Conservation (phyloP, 2,888 invertebrate species). For the Andrena camellia region DNA sequence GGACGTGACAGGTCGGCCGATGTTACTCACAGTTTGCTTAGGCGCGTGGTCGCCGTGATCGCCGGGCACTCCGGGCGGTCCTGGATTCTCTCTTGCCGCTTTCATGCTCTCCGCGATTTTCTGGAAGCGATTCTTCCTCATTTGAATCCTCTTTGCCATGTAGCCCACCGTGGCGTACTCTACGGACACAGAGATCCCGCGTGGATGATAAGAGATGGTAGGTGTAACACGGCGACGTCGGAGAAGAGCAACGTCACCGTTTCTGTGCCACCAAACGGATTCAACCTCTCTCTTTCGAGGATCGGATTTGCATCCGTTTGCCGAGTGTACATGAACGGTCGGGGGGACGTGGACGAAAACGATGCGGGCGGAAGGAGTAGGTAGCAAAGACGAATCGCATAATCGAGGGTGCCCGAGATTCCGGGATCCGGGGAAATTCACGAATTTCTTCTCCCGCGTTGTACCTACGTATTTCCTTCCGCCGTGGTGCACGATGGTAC, state of each 20-base stretch:
- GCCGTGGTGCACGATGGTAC: constrained; percentile 77
- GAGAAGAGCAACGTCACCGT: constrained; percentile 11
- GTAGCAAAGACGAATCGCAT: not conserved
- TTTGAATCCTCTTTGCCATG: constrained; percentile 98
- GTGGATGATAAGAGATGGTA: constrained; percentile 47
- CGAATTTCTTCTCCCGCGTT: not conserved
- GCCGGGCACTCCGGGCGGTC: constrained; percentile 88
- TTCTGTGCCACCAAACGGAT: constrained; percentile 27
- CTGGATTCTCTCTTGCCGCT: constrained; percentile 90
- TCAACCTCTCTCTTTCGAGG: not conserved
- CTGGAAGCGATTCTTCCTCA: constrained; percentile 97
- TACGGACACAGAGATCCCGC: constrained; percentile 83
- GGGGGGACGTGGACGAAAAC: not conserved
- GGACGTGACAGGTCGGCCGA: constrained; percentile 68
- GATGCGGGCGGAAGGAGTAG: not conserved
- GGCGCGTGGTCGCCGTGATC: constrained; percentile 90
- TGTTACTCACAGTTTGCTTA: constrained; percentile 91
- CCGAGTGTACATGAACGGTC: not conserved
- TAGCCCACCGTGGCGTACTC: constrained; percentile 99
- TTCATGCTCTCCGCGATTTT: constrained; percentile 97
- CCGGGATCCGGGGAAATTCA: not conserved
- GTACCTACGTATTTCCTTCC: not conserved
- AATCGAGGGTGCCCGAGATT: not conserved
- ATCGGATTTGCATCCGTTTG: constrained; percentile 15
- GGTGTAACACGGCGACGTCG: not conserved